These are phyloP conservation scores for Parambassis ranga DNA, from an alignment of 2,797 vertebrate species.

Conservation along the genomic window DNA sequence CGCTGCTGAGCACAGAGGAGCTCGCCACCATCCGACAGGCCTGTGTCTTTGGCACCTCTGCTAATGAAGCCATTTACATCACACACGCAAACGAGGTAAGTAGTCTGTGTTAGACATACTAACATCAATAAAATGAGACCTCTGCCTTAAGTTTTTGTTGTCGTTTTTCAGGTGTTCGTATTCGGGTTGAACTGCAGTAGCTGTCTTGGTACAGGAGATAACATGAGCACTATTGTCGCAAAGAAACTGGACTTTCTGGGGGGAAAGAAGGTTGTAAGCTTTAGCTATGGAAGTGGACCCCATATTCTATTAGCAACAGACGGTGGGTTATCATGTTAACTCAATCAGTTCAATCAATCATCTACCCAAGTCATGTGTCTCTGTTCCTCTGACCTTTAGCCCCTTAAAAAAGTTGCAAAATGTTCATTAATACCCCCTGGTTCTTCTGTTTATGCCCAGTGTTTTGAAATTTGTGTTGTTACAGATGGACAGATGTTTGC, in stretches of 20 bases:
- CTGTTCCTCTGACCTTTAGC: too few species aligned
- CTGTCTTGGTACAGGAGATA: conserved; percentile 94
- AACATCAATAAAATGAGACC: too few species aligned
- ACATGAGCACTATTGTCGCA: conserved; percentile 88
- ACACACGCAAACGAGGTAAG: conserved; percentile 91
- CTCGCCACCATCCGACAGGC: conserved; percentile 86
- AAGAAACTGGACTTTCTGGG: conserved; percentile 90
- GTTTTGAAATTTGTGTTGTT: not conserved
- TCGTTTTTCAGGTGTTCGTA: conserved; percentile 83
- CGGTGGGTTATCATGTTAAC: conserved; percentile 69
- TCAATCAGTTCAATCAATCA: too few species aligned
- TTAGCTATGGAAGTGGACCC: conserved; percentile 94
- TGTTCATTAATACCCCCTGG: too few species aligned
- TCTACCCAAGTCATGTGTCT: too few species aligned
- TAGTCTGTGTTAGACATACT: not conserved
- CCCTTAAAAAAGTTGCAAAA: too few species aligned
- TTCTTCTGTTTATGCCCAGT: too few species aligned
- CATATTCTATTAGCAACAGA: conserved; percentile 90
- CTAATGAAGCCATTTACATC: conserved; percentile 91
- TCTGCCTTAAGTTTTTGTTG: not conserved
- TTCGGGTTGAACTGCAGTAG: conserved; percentile 92
- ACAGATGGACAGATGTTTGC: conserved; percentile 91
- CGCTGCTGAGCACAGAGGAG: conserved; percentile 86
- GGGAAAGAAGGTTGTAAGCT: conserved; percentile 89
- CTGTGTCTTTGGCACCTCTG: conserved; percentile 90